Conservation (phyloP, 2,888 invertebrate species). For the Caenorhabditis sp. region DNA sequence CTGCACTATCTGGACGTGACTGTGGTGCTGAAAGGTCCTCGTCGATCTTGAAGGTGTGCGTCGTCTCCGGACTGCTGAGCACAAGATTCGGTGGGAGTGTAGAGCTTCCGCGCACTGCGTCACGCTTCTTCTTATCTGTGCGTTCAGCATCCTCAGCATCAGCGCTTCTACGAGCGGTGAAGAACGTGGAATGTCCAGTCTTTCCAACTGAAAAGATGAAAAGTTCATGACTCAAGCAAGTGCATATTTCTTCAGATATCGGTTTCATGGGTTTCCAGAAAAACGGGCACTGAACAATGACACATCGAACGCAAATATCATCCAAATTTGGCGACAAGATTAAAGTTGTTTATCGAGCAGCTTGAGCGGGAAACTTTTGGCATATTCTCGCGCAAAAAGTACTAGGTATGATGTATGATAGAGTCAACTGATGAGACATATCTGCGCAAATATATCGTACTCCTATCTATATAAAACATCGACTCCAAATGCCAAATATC, state of each 20-base stretch:
- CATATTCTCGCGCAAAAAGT: constrained; percentile 13
- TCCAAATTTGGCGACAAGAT: constrained; percentile 54
- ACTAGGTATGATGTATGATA: constrained; percentile 39
- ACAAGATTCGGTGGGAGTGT: constrained; percentile 59
- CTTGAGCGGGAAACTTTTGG: constrained; percentile 28
- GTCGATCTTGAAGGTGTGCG: constrained; percentile 22
- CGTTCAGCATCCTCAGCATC: constrained; percentile 45
- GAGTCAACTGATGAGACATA: constrained; percentile 51
- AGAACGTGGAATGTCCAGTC: constrained; percentile 62
- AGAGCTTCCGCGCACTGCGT: constrained; percentile 42
- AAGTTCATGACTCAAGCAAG: constrained; percentile 38
- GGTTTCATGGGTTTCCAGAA: constrained; percentile 4
- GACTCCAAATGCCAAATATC: background rate
- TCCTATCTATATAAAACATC: constrained; percentile 23
- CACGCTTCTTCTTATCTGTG: constrained; percentile 13
- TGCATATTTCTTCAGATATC: background rate
- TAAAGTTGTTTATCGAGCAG: constrained; percentile 50
- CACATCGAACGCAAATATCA: constrained; percentile 37
- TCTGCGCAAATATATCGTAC: constrained; percentile 39
- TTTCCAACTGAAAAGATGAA: constrained; percentile 38
- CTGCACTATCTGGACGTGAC: constrained; percentile 52
- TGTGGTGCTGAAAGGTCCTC: constrained; percentile 12
- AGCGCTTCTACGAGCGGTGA: constrained; percentile 58
- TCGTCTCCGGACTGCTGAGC: constrained; percentile 40
- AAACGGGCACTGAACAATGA: constrained; percentile 7